Percentiles rank a stretch among this genome's conserved stretches.
These are phyloP conservation scores for Synanthedon andrenaeformis DNA, from an alignment of 2,888 invertebrate species.

Conservation along the genomic window DNA sequence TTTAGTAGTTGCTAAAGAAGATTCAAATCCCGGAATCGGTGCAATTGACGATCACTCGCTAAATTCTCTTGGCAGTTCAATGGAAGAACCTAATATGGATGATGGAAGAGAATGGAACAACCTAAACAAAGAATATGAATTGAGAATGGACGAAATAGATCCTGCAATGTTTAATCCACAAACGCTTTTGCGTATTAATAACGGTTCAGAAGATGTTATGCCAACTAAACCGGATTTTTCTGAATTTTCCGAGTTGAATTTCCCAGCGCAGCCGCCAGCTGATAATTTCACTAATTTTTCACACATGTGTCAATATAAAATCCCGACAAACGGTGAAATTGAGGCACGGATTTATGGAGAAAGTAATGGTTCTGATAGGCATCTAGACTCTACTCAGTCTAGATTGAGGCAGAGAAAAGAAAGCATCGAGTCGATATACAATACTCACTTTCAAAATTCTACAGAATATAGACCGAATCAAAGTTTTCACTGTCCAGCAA, in stretches of 20 bases:
- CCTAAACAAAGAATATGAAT: too few species aligned
- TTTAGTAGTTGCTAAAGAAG: too few species aligned
- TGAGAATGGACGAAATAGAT: slow-evolving; percentile 18
- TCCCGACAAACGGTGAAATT: not conserved
- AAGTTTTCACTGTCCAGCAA: too few species aligned
- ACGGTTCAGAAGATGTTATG: slow-evolving; percentile 23
- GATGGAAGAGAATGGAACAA: too few species aligned
- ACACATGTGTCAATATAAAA: too few species aligned
- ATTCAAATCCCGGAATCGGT: too few species aligned
- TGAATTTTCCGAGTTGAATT: slow-evolving; percentile 7
- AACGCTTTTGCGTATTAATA: slow-evolving; percentile 28
- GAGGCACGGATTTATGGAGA: slow-evolving; percentile 10
- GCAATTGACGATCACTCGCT: too few species aligned
- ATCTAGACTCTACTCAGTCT: slow-evolving; percentile 16
- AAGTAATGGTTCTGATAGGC: not conserved
- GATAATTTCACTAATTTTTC: too few species aligned
- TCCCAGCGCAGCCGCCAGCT: too few species aligned
- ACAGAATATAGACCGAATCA: slow-evolving; percentile 2
- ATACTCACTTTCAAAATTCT: not conserved
- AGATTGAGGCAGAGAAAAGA: slow-evolving; percentile 33
- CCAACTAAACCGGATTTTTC: slow-evolving; percentile 46
- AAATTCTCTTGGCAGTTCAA: too few species aligned
- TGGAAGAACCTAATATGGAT: too few species aligned
- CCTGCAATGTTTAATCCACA: slow-evolving; percentile 48
- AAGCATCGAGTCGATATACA: not conserved